phyloP scores from a whole-genome alignment of 2,888 invertebrate species.

The Eupithecia dodoneata region DNA sequence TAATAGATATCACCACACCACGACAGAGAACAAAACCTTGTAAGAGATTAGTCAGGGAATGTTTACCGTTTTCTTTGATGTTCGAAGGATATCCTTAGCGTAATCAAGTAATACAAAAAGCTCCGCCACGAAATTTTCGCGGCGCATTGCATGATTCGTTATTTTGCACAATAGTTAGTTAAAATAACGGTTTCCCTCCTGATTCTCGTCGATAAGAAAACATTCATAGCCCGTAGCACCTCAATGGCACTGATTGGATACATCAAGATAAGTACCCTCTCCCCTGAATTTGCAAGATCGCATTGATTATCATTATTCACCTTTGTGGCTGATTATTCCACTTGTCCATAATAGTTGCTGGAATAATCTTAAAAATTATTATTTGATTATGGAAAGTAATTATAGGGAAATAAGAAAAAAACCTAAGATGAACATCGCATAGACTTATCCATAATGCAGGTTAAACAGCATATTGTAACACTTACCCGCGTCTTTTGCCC shows the following conservation, averaged over 20 bases:
- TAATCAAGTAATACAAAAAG: not conserved
- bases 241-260: constrained; percentile 75
- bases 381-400: no score
- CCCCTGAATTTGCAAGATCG: constrained; percentile 54
- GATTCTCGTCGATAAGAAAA: constrained; percentile 19
- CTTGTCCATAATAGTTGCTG: constrained; percentile 50
- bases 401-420: no score
- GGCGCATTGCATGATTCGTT: not conserved
- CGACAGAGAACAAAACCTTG: not conserved
- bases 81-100: not conserved
- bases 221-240: constrained; percentile 26
- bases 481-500: no score
- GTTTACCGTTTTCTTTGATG: not conserved
- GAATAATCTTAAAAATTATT: no score
- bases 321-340: constrained; percentile 61
- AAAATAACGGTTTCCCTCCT: constrained; percentile 4
- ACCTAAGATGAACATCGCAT: no score
- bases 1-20: no score
- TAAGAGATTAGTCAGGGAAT: not conserved
- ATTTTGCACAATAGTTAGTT: not conserved
- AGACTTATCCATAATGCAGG: not conserved
- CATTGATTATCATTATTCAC: constrained; percentile 43
- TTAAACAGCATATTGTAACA: not conserved
- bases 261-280: constrained; percentile 71
- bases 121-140: not conserved